A percentile compares a stretch with the other conserved stretches of the same genome.
Evolutionary conservation across 2,113 vertebrate genomes (phyloP).

Genomic region (Mugil cephalus): DNA sequence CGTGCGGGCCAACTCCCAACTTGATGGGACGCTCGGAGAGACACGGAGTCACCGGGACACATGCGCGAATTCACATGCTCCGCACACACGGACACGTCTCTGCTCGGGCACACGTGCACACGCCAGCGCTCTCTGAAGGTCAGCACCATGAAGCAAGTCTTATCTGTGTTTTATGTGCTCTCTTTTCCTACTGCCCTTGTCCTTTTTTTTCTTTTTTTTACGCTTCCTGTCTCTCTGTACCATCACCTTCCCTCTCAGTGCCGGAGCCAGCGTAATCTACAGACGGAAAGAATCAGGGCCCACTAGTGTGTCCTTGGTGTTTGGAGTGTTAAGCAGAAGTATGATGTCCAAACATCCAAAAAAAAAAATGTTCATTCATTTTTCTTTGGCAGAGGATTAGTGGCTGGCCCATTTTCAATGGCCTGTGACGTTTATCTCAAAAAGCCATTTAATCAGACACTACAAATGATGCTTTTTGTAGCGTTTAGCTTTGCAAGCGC

Average conservation of each 20-base stretch:
- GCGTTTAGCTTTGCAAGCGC: slow-evolving; percentile 2
- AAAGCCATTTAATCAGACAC: too few species aligned
- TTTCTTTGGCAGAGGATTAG: background rate
- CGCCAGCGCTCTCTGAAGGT: slow-evolving; percentile 68
- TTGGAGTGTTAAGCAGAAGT: slow-evolving; percentile 22
- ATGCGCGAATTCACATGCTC: slow-evolving; percentile 53
- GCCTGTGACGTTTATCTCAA: too few species aligned
- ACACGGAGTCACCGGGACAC: slow-evolving; percentile 26
- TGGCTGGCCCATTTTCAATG: too few species aligned
- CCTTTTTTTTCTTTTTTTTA: slow-evolving; percentile 47
- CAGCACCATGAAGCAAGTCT: slow-evolving; percentile 69
- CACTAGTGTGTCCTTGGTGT: slow-evolving; percentile 54
- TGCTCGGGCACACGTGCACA: slow-evolving; percentile 47
- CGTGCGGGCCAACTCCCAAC: slow-evolving; percentile 13
- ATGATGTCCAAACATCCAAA: background rate
- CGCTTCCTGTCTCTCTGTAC: slow-evolving; percentile 64
- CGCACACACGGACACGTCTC: slow-evolving; percentile 15
- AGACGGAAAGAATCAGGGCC: slow-evolving; percentile 55
- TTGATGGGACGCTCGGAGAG: background rate
- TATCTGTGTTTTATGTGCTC: slow-evolving; percentile 73
- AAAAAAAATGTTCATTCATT: slow-evolving; percentile 34
- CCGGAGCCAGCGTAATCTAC: slow-evolving; percentile 64
- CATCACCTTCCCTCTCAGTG: slow-evolving; percentile 45
- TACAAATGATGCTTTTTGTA: slow-evolving; percentile 11
- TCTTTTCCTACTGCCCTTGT: slow-evolving; percentile 66